Base-by-base conservation (phyloP, 2,888 invertebrate species). In the Caenorhabditis wallacei region DNA sequence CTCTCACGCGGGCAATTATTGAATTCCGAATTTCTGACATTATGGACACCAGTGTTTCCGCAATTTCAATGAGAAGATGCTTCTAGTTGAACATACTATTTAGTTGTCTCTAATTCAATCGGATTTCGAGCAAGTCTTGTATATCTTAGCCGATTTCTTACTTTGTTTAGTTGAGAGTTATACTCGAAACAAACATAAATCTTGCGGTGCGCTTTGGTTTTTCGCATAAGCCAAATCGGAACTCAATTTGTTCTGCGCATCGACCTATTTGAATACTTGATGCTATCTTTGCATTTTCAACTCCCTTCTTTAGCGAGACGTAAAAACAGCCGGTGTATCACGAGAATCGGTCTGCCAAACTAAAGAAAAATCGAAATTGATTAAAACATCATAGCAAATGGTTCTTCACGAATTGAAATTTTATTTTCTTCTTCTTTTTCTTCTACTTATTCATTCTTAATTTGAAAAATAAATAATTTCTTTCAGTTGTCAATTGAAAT, bases 1-100 rank as follows among this genome's bases (percentile, higher is more conserved):
- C 48, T 53, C 72, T 63, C 61, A 72, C 61, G 53, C 61, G 51
- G 72, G 24, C 53, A 72, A 72, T 72, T 72, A 53, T 53, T 63
- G 51, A 72, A 72, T 72, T 72, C 26, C 13, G 37, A 22, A 72
- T 53, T 61, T 18, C 40, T 11, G 48, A 71, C 30, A 51, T 46
- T 46, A 10, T 11, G 26, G 35, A 53, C 20, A 40, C 8, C 40
- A 46, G 8, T 63, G 40, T 48, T 70, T 48, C 46, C 26, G 57
- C 54, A 35, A 11, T 40, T 10, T 40, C 11, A 5, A 40, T 40
- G 40, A 40, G 16, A 8, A 40, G 40, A 40, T 30, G 30, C 30
- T 16, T 40, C 13, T 40, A 4, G 40, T 13, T 13, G 2, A 5
- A 13, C 40, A 5, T 8, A 10, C 10, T 8, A 16, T 40, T 13